A percentile compares a stretch with the other conserved stretches of the same genome.
phyloP scores from a whole-genome alignment of 2,113 vertebrate species.

The Numida meleagris region DNA sequence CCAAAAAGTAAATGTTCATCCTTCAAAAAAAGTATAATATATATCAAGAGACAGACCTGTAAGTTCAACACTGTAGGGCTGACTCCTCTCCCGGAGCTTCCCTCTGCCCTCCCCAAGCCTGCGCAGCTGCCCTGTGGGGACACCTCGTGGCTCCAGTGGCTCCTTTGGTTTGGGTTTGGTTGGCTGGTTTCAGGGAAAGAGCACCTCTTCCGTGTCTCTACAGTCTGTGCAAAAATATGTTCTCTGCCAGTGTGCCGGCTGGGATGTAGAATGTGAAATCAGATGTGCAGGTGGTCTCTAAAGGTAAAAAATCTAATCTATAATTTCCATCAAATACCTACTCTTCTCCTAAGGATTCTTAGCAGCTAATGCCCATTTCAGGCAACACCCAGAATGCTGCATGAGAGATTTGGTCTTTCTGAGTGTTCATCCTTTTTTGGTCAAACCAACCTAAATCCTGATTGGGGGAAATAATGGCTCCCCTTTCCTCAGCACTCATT shows the following conservation, averaged over 20 bases:
- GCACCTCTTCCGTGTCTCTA: neutral
- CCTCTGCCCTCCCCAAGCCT: neutral
- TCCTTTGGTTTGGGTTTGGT: neutral
- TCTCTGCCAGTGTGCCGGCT: neutral
- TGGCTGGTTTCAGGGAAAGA: neutral
- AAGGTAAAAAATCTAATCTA: neutral
- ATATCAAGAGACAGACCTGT: neutral
- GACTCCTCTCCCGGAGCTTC: neutral
- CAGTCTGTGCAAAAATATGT: fast-evolving
- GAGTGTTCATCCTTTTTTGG: neutral
- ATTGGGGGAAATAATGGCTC: neutral
- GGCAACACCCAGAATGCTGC: neutral
- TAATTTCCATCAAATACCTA: neutral
- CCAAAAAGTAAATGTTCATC: neutral
- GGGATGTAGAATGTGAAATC: neutral
- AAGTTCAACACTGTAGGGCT: neutral
- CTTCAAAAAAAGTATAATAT: too few relatives aligned
- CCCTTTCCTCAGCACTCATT: neutral
- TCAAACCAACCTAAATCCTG: neutral
- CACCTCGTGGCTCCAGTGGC: slow-evolving; percentile 71
- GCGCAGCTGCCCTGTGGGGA: slow-evolving; percentile 59
- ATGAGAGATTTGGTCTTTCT: neutral
- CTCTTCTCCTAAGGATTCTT: neutral
- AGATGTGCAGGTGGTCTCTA: neutral
- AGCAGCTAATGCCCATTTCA: neutral